A percentile compares a stretch with the other conserved stretches of the same genome.
Conservation (phyloP, 1,140 invertebrate genomes). For the Sarcophaga bullata region DNA sequence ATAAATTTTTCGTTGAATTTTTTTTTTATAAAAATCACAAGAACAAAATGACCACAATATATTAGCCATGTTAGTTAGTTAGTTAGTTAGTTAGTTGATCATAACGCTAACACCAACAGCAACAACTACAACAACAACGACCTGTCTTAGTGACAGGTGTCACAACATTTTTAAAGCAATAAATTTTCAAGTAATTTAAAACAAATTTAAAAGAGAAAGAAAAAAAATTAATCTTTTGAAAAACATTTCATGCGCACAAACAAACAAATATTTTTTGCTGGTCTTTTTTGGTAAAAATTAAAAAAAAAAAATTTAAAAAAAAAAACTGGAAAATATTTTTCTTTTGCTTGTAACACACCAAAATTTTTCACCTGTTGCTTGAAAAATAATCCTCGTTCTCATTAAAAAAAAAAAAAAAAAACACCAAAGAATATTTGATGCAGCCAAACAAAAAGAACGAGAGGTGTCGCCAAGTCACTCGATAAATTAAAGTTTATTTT, state of each 20-base stretch:
- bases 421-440: too few species aligned
- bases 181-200: slow-evolving; percentile 35
- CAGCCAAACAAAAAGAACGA: too few species aligned
- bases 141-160: slow-evolving; percentile 28
- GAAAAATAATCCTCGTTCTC: not conserved
- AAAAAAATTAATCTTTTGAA: not conserved
- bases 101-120: too few species aligned
- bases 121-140: too few species aligned
- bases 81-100: not conserved
- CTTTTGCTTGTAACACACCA: not conserved
- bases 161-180: slow-evolving; percentile 30
- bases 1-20: not conserved
- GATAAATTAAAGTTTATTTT: too few species aligned
- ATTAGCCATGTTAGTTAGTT: not conserved
- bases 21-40: not conserved
- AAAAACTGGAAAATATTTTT: not conserved
- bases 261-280: too few species aligned
- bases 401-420: not conserved
- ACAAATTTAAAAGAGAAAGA: slow-evolving; percentile 26
- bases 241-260: too few species aligned
- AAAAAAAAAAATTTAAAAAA: not conserved
- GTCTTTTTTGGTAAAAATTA: not conserved
- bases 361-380: slow-evolving; percentile 22
- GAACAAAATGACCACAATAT: not conserved
- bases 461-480: too few species aligned